A percentile compares a stretch with the other conserved stretches of the same genome.
These are phyloP conservation scores for Acronicta leporina DNA, from an alignment of 2,888 invertebrate species.

Conservation along the genomic window DNA sequence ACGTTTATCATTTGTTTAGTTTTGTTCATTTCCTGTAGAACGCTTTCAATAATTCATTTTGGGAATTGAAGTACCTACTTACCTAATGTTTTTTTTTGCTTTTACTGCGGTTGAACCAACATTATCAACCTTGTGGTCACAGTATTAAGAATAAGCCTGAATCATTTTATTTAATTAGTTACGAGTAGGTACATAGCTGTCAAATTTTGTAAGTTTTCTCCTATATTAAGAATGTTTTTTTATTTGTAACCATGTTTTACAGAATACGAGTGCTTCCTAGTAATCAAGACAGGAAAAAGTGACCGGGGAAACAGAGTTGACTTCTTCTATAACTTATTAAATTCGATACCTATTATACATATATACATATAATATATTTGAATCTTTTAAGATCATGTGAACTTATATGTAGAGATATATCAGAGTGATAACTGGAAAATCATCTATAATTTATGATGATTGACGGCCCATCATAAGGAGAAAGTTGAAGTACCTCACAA, in stretches of 20 bases:
- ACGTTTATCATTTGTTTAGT: conserved; percentile 61
- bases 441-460: conserved; percentile 81
- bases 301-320: too few species aligned
- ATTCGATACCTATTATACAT: too few species aligned
- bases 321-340: too few species aligned
- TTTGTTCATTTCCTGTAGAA: conserved; percentile 44
- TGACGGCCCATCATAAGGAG: conserved; percentile 83
- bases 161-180: conserved; percentile 47
- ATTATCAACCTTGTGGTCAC: conserved; percentile 20
- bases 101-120: conserved; percentile 11
- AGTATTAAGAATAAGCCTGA: conserved; percentile 24
- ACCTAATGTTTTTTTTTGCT: conserved; percentile 17
- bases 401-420: conserved; percentile 57
- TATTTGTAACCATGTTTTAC: too few species aligned
- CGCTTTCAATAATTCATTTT: conserved; percentile 25
- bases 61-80: conserved; percentile 9
- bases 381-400: conserved; percentile 25
- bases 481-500: conserved; percentile 82
- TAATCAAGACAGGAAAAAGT: too few species aligned
- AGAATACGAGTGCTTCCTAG: too few species aligned
- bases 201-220: conserved; percentile 22
- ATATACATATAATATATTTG: too few species aligned
- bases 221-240: conserved; percentile 8
- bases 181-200: conserved; percentile 24
- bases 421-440: conserved; percentile 81